Conservation (phyloP, 2,113 vertebrate genomes). For the Galemys pyrenaicus region DNA sequence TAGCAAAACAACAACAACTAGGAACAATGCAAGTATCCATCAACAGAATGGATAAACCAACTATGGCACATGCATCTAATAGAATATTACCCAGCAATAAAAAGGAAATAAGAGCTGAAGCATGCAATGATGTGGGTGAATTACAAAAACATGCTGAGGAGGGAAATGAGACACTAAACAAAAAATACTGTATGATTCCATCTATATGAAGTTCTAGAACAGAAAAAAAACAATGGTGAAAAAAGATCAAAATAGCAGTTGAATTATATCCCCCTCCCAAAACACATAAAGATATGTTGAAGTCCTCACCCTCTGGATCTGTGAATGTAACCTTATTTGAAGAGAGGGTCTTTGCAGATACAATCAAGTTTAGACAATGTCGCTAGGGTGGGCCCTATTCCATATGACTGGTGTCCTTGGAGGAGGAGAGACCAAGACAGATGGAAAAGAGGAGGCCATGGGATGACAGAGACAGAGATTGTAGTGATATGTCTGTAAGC, state of each 20-base stretch:
- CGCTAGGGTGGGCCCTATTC: neutral
- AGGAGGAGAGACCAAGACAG: neutral
- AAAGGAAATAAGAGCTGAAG: neutral
- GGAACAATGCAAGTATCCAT: neutral
- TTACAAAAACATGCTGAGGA: neutral
- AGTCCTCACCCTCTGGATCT: neutral
- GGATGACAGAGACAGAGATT: neutral
- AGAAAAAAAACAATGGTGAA: neutral
- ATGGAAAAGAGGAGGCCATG: neutral
- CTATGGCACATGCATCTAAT: neutral
- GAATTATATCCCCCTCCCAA: neutral
- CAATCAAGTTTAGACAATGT: neutral
- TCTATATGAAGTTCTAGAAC: conserved; percentile 5
- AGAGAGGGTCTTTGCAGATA: neutral
- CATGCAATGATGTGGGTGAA: neutral
- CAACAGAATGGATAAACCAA: neutral
- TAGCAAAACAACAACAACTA: neutral
- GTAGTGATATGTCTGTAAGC: neutral
- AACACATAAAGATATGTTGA: neutral
- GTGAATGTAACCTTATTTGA: neutral
- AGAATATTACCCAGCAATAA: neutral
- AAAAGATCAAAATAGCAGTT: conserved; percentile 9
- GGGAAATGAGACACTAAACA: neutral
- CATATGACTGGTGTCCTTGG: neutral
- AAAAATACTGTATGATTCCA: neutral